Evolutionary conservation across 2,113 vertebrate species (phyloP).

Genomic region (Psilopsiagon aurifrons): DNA sequence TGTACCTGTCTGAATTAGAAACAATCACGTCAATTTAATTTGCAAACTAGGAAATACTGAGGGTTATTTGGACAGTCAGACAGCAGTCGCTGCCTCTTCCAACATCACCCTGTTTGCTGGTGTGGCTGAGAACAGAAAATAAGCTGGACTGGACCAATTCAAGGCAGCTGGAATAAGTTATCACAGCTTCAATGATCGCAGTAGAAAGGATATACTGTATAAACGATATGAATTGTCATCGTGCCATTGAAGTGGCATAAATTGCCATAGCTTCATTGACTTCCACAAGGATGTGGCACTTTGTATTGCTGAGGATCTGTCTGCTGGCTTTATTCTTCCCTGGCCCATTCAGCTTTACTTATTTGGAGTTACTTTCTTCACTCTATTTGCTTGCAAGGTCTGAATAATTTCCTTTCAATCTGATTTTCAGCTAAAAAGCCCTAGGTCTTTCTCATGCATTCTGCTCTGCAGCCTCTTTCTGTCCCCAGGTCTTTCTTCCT

Average conservation of each 20-base stretch:
- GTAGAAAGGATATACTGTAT: background rate
- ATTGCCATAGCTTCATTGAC: conserved; percentile 23
- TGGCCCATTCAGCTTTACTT: conserved; percentile 49
- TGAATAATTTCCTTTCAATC: conserved; percentile 21
- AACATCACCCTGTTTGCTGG: background rate
- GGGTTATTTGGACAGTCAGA: background rate
- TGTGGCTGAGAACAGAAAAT: background rate
- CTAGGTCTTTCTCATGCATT: background rate
- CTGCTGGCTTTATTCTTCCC: conserved; percentile 32
- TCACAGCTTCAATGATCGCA: background rate
- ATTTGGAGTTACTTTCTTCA: background rate
- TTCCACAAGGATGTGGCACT: background rate
- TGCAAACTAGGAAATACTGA: background rate
- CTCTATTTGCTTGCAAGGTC: conserved; percentile 20
- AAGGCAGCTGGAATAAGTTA: background rate
- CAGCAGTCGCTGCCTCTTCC: background rate
- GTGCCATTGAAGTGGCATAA: background rate
- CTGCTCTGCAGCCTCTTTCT: background rate
- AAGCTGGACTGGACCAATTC: background rate
- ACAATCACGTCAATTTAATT: background rate
- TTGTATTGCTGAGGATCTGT: background rate
- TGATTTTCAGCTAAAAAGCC: conserved; percentile 44
- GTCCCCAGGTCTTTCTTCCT: background rate
- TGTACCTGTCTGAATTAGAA: background rate
- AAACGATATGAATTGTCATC: background rate